phyloP scores from a whole-genome alignment of 2,113 vertebrate genomes.

The Ia io region DNA sequence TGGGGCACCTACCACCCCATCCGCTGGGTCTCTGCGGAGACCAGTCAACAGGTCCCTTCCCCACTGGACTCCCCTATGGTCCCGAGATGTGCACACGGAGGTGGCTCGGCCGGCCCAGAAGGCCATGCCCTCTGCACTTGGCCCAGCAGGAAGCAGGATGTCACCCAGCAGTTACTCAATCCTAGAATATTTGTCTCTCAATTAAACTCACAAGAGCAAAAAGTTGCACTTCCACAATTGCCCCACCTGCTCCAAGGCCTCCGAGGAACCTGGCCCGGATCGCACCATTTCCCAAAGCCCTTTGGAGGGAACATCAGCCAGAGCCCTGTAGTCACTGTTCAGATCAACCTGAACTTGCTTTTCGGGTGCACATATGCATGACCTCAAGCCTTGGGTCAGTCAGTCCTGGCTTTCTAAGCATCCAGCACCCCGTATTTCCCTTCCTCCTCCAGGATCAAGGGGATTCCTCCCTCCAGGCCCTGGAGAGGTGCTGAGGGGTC shows the following conservation, averaged over 20 bases:
- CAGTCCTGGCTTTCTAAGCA: not conserved
- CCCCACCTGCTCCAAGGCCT: not conserved
- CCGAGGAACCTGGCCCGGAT: not conserved
- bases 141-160: conserved; percentile 38
- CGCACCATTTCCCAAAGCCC: not conserved
- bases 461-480: not conserved
- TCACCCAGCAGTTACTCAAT: not conserved
- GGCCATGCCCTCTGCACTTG: not conserved
- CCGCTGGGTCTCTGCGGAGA: not conserved
- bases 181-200: conserved; percentile 51
- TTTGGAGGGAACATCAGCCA: not conserved
- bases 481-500: not conserved
- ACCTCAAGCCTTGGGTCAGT: not conserved
- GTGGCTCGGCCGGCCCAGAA: not conserved
- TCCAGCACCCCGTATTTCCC: not conserved
- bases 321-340: not conserved
- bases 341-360: not conserved
- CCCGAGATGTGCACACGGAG: not conserved
- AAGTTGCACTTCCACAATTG: not conserved
- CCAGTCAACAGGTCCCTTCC: not conserved
- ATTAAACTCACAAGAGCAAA: conserved; percentile 42
- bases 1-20: not conserved
- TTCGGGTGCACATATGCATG: not conserved
- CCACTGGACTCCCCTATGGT: not conserved
- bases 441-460: not conserved